A percentile compares a stretch with the other conserved stretches of the same genome.
Evolutionary conservation across 2,113 vertebrate genomes (phyloP).

Genomic region (Casuarius casuarius): DNA sequence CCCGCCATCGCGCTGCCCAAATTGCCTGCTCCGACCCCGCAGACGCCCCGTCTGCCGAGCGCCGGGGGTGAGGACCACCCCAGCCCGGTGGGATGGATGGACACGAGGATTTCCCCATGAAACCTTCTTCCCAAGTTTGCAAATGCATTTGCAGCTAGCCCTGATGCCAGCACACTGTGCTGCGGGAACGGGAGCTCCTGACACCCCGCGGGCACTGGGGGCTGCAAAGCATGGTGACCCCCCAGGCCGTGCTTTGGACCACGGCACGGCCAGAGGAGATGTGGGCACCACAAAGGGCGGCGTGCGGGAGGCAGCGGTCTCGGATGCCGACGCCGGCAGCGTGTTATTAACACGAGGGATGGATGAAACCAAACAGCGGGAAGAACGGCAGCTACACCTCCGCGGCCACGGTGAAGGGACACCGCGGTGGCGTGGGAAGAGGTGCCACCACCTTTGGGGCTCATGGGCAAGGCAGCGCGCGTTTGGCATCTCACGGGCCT

Average conservation of each 20-base stretch:
- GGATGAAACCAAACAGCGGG: not conserved
- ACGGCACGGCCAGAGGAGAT: not conserved
- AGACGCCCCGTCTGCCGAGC: not conserved
- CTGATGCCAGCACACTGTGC: not conserved
- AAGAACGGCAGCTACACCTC: not conserved
- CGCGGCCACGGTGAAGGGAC: not conserved
- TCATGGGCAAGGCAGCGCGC: fast-evolving
- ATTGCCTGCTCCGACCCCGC: fast-evolving
- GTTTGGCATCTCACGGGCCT: not conserved
- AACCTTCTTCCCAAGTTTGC: not conserved
- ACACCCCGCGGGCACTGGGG: not conserved
- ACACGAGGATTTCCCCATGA: not conserved
- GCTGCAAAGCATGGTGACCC: too few relatives aligned
- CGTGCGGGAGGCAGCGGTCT: not conserved
- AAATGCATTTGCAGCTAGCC: not conserved
- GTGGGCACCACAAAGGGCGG: not conserved
- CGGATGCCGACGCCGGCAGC: not conserved
- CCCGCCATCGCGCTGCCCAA: not conserved
- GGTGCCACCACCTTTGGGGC: not conserved
- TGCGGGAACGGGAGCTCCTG: too few relatives aligned
- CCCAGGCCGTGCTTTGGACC: too few relatives aligned
- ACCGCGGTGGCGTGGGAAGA: not conserved
- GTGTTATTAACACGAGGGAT: not conserved
- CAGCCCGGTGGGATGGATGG: fast-evolving
- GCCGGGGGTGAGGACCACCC: not conserved